Percentiles rank a stretch among this genome's conserved stretches.
These are phyloP conservation scores for Axinella damicornis DNA, from an alignment of 37 sponge, comb jelly and placozoan genomes.

Conservation along the genomic window DNA sequence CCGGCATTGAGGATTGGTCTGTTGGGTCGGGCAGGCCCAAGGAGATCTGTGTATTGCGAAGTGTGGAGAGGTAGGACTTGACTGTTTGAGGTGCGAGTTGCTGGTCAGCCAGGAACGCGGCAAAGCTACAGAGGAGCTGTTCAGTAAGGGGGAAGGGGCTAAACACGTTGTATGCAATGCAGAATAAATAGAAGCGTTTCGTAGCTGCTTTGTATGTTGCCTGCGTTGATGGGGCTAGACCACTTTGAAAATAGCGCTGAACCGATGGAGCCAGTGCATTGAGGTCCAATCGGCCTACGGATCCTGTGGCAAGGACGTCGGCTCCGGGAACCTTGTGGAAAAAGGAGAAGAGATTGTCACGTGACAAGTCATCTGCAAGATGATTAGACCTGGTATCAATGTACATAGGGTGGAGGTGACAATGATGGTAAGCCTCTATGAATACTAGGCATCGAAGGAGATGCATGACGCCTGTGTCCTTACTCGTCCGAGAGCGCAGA, in stretches of 20 bases:
- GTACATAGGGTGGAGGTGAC: background rate
- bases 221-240: conserved; percentile 9
- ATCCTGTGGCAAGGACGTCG: conserved; percentile 22
- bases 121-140: too few species aligned
- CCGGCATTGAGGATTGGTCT: too few species aligned
- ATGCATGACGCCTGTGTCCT: conserved; percentile 40
- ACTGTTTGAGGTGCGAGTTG: too few species aligned
- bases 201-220: conserved; percentile 6
- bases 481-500: conserved; percentile 9
- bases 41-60: too few species aligned
- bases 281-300: conserved; percentile 22
- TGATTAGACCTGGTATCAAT: background rate
- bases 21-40: too few species aligned
- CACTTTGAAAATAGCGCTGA: conserved; percentile 17
- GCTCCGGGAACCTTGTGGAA: conserved; percentile 20
- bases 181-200: conserved; percentile 34
- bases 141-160: too few species aligned
- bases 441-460: conserved; percentile 53
- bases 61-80: too few species aligned
- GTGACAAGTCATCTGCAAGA: conserved; percentile 27
- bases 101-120: too few species aligned
- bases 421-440: conserved; percentile 14
- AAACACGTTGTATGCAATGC: background rate
- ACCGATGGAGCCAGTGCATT: conserved; percentile 11
- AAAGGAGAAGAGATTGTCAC: conserved; percentile 31